A percentile compares a stretch with the other conserved stretches of the same genome.
These are phyloP conservation scores for Papilio xuthus DNA, from an alignment of 1,140 invertebrate species.

Conservation along the genomic window DNA sequence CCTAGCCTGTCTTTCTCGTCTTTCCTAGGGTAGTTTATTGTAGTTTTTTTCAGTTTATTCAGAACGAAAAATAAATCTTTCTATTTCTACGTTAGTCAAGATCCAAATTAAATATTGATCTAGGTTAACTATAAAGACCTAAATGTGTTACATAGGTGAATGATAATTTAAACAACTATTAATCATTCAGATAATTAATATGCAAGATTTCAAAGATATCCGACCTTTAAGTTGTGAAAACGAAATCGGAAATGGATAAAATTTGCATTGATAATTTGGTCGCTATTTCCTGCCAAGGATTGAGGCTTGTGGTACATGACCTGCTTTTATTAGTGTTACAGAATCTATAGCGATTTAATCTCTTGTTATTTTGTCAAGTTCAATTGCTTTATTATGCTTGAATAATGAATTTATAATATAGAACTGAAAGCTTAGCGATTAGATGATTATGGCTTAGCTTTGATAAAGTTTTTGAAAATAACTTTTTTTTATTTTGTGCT, in stretches of 20 bases:
- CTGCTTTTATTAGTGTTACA: slow-evolving; percentile 43
- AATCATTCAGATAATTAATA: slow-evolving; percentile 8
- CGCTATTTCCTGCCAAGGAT: slow-evolving; percentile 62
- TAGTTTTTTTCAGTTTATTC: too few relatives aligned
- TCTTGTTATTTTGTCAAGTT: slow-evolving; percentile 9
- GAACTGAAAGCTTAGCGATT: background rate
- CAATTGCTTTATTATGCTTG: slow-evolving; percentile 11
- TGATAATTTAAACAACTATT: background rate
- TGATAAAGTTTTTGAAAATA: background rate
- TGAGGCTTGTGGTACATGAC: slow-evolving; percentile 53
- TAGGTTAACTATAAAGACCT: slow-evolving; percentile 3
- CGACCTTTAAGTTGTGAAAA: slow-evolving; percentile 35
- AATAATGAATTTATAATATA: background rate
- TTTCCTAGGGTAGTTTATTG: too few relatives aligned
- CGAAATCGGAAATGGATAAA: slow-evolving; percentile 56
- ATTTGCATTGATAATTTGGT: slow-evolving; percentile 67
- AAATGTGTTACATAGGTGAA: background rate
- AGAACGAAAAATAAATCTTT: too few relatives aligned
- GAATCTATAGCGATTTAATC: slow-evolving; percentile 2
- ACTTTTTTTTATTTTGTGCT: background rate
- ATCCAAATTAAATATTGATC: background rate
- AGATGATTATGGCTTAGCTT: background rate
- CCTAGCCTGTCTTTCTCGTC: too few relatives aligned
- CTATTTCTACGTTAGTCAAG: background rate
- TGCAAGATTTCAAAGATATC: slow-evolving; percentile 16